Evolutionary conservation across 2,113 vertebrate species (phyloP).

Genomic region (Dasyurus viverrinus): DNA sequence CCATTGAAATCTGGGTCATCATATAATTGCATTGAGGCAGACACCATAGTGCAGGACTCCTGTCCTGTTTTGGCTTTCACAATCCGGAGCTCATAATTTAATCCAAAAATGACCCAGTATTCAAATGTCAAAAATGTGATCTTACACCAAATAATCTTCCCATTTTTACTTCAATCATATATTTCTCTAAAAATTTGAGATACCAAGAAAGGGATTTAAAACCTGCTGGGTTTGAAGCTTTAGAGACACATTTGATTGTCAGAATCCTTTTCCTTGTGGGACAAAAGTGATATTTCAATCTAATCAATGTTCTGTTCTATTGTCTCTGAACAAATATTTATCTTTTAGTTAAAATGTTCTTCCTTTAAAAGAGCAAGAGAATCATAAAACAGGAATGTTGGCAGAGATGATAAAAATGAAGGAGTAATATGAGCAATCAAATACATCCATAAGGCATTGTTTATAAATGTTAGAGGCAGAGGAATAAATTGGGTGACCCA

Average conservation of each 20-base stretch:
- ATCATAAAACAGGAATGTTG: slow-evolving; percentile 3
- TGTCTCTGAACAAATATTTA: slow-evolving; percentile 5
- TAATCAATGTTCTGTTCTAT: neutral
- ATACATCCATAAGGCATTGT: neutral
- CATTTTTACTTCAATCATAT: neutral
- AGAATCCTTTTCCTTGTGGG: neutral
- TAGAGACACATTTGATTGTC: neutral
- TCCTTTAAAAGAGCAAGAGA: neutral
- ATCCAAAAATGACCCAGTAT: neutral
- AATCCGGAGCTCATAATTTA: neutral
- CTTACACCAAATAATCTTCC: neutral
- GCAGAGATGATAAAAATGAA: neutral
- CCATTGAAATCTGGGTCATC: neutral
- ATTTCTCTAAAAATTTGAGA: neutral
- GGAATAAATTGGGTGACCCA: slow-evolving; percentile 5
- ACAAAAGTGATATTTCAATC: neutral
- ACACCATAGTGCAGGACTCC: neutral
- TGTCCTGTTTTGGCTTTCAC: neutral
- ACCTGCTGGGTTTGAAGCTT: neutral
- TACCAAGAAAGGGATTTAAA: neutral
- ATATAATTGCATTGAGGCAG: neutral
- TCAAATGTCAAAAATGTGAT: neutral
- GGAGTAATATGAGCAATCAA: neutral
- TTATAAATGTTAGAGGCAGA: neutral
- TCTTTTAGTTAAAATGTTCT: neutral